Conservation (phyloP, 2,797 vertebrate species). For the Antennarius maculatus region DNA sequence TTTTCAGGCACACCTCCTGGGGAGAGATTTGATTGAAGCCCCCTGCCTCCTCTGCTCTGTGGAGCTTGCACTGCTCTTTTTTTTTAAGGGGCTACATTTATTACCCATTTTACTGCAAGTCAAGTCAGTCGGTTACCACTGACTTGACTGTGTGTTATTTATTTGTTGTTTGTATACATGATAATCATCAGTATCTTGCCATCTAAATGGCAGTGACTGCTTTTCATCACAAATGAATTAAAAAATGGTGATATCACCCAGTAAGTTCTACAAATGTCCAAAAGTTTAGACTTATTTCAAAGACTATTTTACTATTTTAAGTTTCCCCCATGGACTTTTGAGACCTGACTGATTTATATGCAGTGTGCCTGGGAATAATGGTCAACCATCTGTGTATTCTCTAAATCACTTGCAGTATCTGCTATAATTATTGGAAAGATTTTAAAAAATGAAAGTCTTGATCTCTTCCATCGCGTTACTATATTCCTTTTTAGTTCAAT, state of each 20-base stretch:
- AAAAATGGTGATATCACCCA: background rate
- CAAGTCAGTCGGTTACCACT: constrained; percentile 23
- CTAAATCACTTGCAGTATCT: background rate
- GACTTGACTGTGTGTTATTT: constrained; percentile 12
- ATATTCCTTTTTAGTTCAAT: background rate
- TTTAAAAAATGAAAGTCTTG: background rate
- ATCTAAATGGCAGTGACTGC: constrained; percentile 3
- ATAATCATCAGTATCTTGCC: constrained; percentile 13
- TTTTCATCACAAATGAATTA: constrained; percentile 6
- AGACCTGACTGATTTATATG: background rate
- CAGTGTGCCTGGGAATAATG: background rate
- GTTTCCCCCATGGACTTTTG: background rate
- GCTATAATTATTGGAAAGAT: background rate
- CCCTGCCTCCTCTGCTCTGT: constrained; percentile 20
- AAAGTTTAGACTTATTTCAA: background rate
- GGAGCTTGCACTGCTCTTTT: constrained; percentile 12
- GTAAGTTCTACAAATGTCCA: background rate
- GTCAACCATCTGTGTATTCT: constrained; percentile 1
- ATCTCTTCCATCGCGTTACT: background rate
- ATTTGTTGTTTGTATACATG: constrained; percentile 2
- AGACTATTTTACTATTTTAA: background rate
- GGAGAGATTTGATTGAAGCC: constrained; percentile 53
- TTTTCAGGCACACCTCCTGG: constrained; percentile 59
- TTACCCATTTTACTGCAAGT: constrained; percentile 19
- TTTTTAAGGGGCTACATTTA: constrained; percentile 35